Evolutionary conservation across 2,888 invertebrate genomes (phyloP), one percentile per base, ranked within the genome.

Genomic region (Spilarctia lutea): DNA sequence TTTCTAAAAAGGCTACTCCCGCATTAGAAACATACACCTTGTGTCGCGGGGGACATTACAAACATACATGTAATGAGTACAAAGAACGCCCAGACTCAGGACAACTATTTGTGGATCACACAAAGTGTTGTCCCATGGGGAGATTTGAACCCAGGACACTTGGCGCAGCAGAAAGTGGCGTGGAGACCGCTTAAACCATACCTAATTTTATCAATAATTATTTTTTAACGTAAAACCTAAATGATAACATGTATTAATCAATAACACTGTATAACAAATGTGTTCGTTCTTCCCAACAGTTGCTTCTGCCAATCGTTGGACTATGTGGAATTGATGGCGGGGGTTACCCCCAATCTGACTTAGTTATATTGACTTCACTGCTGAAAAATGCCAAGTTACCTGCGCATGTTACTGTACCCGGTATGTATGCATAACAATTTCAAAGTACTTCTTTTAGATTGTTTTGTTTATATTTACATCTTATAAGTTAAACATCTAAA

Each of bases 351-450:
- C 97, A 97, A 85, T 96, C 97, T 45, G 99, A 99, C 91, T 96
- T 98, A 89, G 96, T 97, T 71, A 97, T 97, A 60, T 96, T 99
- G 82, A 97, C 98, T 60, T 97, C 98, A 68, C 96, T 97, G 60
- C 96, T 99, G 92, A 98, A 98, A 87, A 97, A 97, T 88, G 97
- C 97, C 48, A 97, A 97, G 89, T 93, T 97, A 83, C 98, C 98
- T 13, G 96, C 95, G 65, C 93, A 94, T 88, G 92, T 94, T 68
- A 89, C 90, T 83, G 91, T 92, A 71, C 90, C 94, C 85, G 95
- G 96, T 96, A 88, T 80, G 86, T 81, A 72, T 30, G n/a, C 39
- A 11, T 24, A 48, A 13, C 1, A 42, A 39, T 63, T 63, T 11
- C 48, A 11, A 30, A 11, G 7, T 24, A 39, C 39, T 39, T 39